Base-by-base conservation (phyloP, 2,113 vertebrate species). In the Sakesphorus luctuosus region DNA sequence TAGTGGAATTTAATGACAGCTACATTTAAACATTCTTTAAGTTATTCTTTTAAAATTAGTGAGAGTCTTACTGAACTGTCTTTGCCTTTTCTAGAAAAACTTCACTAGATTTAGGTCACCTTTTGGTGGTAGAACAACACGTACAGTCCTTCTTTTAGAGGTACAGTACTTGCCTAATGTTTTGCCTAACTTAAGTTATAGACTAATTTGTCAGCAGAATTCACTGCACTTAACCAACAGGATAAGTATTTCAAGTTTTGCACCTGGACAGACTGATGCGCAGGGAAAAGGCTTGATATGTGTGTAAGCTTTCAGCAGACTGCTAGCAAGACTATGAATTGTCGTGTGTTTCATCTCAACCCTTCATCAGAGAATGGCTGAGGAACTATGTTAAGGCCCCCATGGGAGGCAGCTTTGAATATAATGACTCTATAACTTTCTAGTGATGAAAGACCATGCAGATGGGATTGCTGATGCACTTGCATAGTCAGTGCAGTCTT, bases 251-350 rank as follows among this genome's bases (percentile, higher is more conserved):
- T 62, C n/a, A 13, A 38, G 47, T 83, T 86, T 62, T 87, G 61
- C 6, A 28, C 11, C n/a, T 43, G 31, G 26, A 46, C 29, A 46
- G 19, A 21, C 33, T 36, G 36, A 74, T 47, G 46, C 36, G 26
- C 17, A 25, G 50, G 24, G 20, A 68, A 29, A 67, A 52, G 25
- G 7, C 17, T 67, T 31, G 7, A 2, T 31, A 75, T 18, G 10
- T 0, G 0, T 2, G 2, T 81, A 52, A 77, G 5, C 38, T 59
- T 55, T 66, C 26, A 61, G 18, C 14, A 90, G 61, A 18, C 9
- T 28, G 5, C 33, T 72, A 44, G 20, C 12, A 38, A 26, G 52
- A 7, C 31, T 80, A 33, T 5, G 13, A 18, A 9, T 25, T 90
- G 29, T 24, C 18, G 7, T 43, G 3, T 65, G 7, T 66, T 91